A percentile compares a stretch with the other conserved stretches of the same genome.
Conservation (phyloP, 2,113 vertebrate genomes). For the Chaetorhynchus papuensis region DNA sequence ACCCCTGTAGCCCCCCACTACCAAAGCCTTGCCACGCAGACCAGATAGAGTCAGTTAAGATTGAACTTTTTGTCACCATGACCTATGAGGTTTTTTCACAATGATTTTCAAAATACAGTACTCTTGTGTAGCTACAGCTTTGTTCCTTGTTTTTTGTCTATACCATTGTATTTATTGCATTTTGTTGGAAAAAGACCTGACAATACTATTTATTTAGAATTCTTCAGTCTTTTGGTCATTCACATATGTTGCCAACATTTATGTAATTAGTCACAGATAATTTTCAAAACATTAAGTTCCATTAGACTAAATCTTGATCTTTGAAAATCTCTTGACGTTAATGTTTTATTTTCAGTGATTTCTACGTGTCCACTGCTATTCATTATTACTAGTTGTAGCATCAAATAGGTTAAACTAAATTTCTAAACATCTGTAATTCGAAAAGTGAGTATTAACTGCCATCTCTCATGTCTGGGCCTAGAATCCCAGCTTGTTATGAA, state of each 20-base stretch:
- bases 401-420: not conserved
- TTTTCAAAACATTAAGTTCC: not conserved
- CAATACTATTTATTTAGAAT: not conserved
- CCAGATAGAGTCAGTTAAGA: not conserved
- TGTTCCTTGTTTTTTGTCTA: not conserved
- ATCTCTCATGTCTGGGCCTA: not conserved
- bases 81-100: not conserved
- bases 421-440: not conserved
- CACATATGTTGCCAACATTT: not conserved
- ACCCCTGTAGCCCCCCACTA: not conserved
- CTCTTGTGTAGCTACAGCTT: not conserved
- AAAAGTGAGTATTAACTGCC: not conserved
- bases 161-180: not conserved
- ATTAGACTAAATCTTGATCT: not conserved
- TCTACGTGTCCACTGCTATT: not conserved
- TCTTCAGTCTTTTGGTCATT: not conserved
- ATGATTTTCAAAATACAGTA: not conserved
- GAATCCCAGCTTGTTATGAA: not conserved
- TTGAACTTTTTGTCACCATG: rapidly evolving
- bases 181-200: not conserved
- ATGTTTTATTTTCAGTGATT: not conserved
- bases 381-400: not conserved
- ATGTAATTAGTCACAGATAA: not conserved
- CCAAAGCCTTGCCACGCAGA: not conserved
- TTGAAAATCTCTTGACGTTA: not conserved